Base-by-base conservation (phyloP, 2,797 vertebrate genomes). In the Merluccius polli region DNA sequence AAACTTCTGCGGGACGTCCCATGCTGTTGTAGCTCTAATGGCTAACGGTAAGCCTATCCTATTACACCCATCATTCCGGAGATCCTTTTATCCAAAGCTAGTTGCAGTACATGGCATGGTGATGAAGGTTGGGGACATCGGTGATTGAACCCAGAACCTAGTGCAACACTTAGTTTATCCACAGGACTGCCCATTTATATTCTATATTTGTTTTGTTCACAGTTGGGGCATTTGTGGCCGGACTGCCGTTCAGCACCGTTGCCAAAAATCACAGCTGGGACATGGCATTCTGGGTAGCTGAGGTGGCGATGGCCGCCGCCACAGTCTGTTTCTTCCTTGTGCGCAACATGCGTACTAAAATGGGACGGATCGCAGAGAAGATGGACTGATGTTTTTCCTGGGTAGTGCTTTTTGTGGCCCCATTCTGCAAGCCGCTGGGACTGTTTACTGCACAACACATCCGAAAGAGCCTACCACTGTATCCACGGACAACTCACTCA, bases 221-320 rank as follows among this genome's bases (percentile, higher is more conserved):
- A 99, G 98, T 99, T 74, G 98, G 98, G 0, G 98, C 97, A 32
- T 99, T 99, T 78, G 93, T 97, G 81, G 98, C 98, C 0, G 98
- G 98, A 9, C 85, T 98, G 30, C 98, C 97, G 44, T 99, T 99
- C 93, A 99, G 97, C 85, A 96, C 95, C 33, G 88, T 99, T 7
- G 98, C 98, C 85, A 99, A 99, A 82, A 87, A 93, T 79, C 94
- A 98, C 90, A 96, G 94, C 85, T 99, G 98, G 98, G 94, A 95
- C 86, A 94, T 89, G 2, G 97, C 98, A 1, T 99, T 99, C 92
- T 98, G 97, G 97, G 92, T 97, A 5, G 97, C 96, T 0, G 97
- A 99, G 83, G 75, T 98, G 72, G 81, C 85, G 18, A 97, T 97
- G 70, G 88, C 78, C 0, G 8, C 73, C 3, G 88, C 95, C 82